Evolutionary conservation across 92 coral and sea anemone genomes (phyloP), one percentile per base, ranked within the genome.

Genomic region (Phenganax stokvisi): DNA sequence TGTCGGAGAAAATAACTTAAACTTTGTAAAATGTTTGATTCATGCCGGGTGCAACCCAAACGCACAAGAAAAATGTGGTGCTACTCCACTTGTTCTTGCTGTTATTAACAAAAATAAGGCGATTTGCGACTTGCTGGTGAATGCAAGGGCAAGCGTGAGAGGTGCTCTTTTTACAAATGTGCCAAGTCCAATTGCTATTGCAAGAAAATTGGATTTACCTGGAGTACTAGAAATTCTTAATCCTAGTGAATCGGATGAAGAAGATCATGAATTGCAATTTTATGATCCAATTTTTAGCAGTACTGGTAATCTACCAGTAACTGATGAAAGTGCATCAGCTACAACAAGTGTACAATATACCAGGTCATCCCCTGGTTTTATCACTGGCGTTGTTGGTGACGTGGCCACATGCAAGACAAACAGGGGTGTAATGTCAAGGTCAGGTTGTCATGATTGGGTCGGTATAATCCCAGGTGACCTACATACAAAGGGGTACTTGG

Each of bases 341-440:
- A 13, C 47, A 59, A 15, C 12, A 59, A 59, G 65, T 59, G 5
- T 27, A 12, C 13, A 59, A 59, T 59, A 59, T 59, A 59, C 65
- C 12, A 59, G 74, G 74, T 15, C 47, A 15, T 63, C 83, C 12
- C 54, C 31, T 61, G 85, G 85, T 11, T 85, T 81, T 60, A 60
- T 72, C 7, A 85, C 88, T 72, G 81, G 85, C 17, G 54, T 66
- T 63, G 88, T 86, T 16, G 85, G 88, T 47, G 88, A 86, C 58
- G 82, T 72, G 51, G 83, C 83, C 13, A 86, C 89, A 0, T 64
- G 82, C 31, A 88, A 88, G 76, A 44, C 71, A 0, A 65, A 6
- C 51, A 62, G 90, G 10, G 77, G 88, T 17, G 90, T 85, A 1
- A 88, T 75, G 56, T 1, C 56, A 0, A 66, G 77, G n/a, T 7